Base-by-base conservation (phyloP, 2,797 vertebrate species). In the Spatula clypeata region DNA sequence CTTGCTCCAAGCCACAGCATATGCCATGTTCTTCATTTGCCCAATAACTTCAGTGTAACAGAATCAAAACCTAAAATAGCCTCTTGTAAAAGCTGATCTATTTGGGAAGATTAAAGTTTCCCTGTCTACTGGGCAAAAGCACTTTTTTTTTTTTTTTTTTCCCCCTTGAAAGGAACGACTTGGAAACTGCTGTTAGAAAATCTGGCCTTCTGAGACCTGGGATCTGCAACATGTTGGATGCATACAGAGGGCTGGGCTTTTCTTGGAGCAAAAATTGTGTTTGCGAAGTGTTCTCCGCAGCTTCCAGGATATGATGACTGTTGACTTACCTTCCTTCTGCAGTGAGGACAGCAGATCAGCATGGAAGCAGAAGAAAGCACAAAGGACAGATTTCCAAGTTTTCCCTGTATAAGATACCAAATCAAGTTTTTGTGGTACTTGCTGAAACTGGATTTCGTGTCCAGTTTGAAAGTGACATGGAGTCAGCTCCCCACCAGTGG, bases 1-100 rank as follows among this genome's bases (percentile, higher is more conserved):
- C 86, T 88, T 81, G 58, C 89, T 91, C 82, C 42, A 60, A 90
- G 82, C 34, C 16, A 40, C 85, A 88, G 70, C 62, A 75, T 45
- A 81, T 88, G 85, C 89, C n/a, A 2, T 60, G 73, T 58, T 91
- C 87, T 84, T 90, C 87, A 81, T 96, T 91, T 88, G 87, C 79
- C 82, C 73, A 45, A 60, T 97, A 97, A 94, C 91, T 94, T 94
- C 70, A 62, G 72, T 81, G 58, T 90, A 94, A 88, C 82, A 95
- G 91, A 93, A 91, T 72, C 66, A 58, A 53, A 0, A 31, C 70
- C 85, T 91, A 90, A 95, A 95, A 96, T 86, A 95, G 73, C 82
- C 45, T 93, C 51, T 55, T 84, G 70, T 90, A 94, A 86, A 90
- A 91, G 85, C 82, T 53, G 73, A 73, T 76, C 80, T 60, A 10